These are phyloP conservation scores for Listrodromus nycthemerus DNA, from an alignment of 2,888 invertebrate genomes.

Conservation along the genomic window DNA sequence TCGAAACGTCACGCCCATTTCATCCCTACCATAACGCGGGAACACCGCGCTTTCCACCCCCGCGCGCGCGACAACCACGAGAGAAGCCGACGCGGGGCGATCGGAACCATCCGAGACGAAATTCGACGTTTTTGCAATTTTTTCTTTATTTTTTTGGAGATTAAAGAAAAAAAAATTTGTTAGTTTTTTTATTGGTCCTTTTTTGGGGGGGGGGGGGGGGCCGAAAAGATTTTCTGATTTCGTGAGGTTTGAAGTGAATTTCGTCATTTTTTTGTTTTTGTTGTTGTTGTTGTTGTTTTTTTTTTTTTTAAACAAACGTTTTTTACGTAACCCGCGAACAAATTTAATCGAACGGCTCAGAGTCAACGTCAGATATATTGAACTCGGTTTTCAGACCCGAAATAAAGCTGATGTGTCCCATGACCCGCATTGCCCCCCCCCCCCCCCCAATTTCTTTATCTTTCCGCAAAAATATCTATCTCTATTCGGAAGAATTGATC, in stretches of 20 bases:
- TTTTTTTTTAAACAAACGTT: no score
- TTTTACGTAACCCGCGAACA: no score
- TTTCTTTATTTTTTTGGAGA: neutral
- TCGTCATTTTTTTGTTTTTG: no score
- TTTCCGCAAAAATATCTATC: no score
- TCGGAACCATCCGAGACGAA: neutral
- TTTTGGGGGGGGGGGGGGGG: no score
- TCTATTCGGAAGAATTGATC: no score
- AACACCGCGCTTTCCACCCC: conserved; percentile 46
- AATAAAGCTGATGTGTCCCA: neutral
- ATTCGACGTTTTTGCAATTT: neutral
- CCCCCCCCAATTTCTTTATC: no score
- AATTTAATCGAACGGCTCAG: no score
- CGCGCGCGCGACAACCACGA: conserved; percentile 54
- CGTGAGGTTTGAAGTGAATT: no score
- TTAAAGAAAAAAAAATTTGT: neutral
- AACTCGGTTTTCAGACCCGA: neutral
- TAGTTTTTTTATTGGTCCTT: neutral
- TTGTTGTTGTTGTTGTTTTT: no score
- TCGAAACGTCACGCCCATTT: conserved; percentile 65
- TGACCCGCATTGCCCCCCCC: neutral
- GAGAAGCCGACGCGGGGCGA: neutral
- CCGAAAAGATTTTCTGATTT: no score
- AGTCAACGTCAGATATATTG: no score
- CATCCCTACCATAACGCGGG: conserved; percentile 69